These are phyloP conservation scores for Ctenicera cuprea DNA, from an alignment of 2,888 invertebrate species.

Conservation along the genomic window DNA sequence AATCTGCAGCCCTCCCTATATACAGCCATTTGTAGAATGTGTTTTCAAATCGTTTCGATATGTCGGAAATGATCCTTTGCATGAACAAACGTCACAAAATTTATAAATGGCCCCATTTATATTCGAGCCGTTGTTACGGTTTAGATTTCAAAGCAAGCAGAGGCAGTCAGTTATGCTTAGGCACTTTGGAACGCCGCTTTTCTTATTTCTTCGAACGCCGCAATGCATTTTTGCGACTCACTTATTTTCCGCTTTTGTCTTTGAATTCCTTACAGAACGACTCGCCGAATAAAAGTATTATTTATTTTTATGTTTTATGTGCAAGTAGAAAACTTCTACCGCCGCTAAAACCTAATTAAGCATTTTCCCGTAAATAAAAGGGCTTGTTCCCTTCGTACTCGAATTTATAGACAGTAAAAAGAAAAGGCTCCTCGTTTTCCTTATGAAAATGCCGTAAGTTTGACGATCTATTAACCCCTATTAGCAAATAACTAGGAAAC, in stretches of 20 bases:
- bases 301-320: conserved; percentile 18
- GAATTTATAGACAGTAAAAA: conserved; percentile 13
- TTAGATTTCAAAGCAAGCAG: conserved; percentile 57
- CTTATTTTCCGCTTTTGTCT: conserved; percentile 40
- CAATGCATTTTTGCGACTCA: conserved; percentile 44
- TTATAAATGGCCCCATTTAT: conserved; percentile 63
- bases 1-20: conserved; percentile 55
- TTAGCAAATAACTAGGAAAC: conserved; percentile 25
- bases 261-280: conserved; percentile 16
- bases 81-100: conserved; percentile 62
- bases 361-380: conserved; percentile 14
- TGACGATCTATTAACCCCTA: conserved; percentile 36
- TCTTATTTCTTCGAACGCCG: conserved; percentile 42
- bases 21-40: conserved; percentile 59
- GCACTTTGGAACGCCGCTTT: conserved; percentile 42
- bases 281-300: conserved; percentile 19
- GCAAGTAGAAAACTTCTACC: not conserved
- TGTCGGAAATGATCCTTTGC: conserved; percentile 61
- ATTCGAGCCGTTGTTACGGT: conserved; percentile 60
- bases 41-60: conserved; percentile 60
- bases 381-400: not conserved
- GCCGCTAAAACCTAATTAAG: conserved; percentile 9
- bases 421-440: not conserved
- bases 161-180: conserved; percentile 55
- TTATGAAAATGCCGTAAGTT: conserved; percentile 27